Evolutionary conservation across 2,797 vertebrate genomes (phyloP).

Genomic region (Pelodytes ibericus): DNA sequence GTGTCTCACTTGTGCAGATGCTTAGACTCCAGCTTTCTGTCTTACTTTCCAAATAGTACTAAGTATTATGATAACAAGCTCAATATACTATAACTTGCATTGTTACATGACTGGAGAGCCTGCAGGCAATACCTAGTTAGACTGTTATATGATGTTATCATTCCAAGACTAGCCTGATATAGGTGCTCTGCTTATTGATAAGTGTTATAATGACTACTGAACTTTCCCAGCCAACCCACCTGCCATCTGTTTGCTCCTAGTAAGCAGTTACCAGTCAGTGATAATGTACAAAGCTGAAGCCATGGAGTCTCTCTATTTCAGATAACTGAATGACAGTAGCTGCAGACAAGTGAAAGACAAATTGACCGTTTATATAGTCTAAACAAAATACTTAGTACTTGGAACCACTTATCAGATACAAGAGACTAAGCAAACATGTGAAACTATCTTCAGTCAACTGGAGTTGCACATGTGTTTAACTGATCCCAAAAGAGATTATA

Average conservation of each 20-base stretch:
- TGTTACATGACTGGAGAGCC: too few relatives aligned
- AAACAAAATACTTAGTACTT: constrained; percentile 34
- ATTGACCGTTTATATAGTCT: not conserved
- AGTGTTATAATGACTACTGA: not conserved
- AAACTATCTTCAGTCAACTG: too few relatives aligned
- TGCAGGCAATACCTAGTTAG: not conserved
- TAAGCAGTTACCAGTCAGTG: not conserved
- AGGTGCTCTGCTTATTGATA: not conserved
- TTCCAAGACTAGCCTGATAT: not conserved
- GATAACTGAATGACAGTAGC: constrained; percentile 28
- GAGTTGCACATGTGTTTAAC: too few relatives aligned
- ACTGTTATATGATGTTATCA: not conserved
- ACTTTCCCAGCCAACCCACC: too few relatives aligned
- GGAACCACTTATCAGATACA: constrained; percentile 23
- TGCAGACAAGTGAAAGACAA: constrained; percentile 13
- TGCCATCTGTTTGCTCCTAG: not conserved
- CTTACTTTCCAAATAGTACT: too few relatives aligned
- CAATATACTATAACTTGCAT: too few relatives aligned
- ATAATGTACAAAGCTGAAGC: not conserved
- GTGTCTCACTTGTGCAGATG: too few relatives aligned
- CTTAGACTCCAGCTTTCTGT: too few relatives aligned
- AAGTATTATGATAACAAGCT: too few relatives aligned
- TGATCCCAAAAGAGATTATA: too few relatives aligned
- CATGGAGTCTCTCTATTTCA: not conserved
- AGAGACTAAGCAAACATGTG: not conserved